Evolutionary conservation across 2,888 invertebrate species (phyloP).

Genomic region (Strigamia transsilvanica): DNA sequence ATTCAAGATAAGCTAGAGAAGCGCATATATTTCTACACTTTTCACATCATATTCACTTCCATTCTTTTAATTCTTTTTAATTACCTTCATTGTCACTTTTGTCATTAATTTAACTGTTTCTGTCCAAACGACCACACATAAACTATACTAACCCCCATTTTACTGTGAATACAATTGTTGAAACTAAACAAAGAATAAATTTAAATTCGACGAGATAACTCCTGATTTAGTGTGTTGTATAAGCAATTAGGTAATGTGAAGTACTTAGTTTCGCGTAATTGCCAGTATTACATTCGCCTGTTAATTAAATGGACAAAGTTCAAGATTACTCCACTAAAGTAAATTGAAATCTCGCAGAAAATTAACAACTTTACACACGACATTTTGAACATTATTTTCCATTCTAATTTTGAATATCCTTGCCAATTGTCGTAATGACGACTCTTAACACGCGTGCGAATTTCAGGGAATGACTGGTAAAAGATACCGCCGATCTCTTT

Average conservation of each 20-base stretch:
- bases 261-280: not conserved
- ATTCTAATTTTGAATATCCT: no score
- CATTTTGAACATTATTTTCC: no score
- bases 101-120: slow-evolving; percentile 1
- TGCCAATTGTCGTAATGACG: no score
- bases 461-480: no score
- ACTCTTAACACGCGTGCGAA: no score
- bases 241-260: not conserved
- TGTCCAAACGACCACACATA: not conserved
- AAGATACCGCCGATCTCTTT: no score
- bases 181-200: not conserved
- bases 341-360: not conserved
- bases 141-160: not conserved
- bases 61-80: not conserved
- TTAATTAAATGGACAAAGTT: no score
- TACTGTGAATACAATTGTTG: slow-evolving; percentile 8
- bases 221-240: not conserved
- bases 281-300: no score
- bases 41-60: not conserved
- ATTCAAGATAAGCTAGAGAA: not conserved
- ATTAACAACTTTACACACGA: not conserved
- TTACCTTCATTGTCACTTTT: slow-evolving; percentile 9
- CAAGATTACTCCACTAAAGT: no score
- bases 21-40: slow-evolving; percentile 15
- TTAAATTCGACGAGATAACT: not conserved